Percentiles rank a stretch among this genome's conserved stretches.
These are phyloP conservation scores for Ursus arctos DNA, from an alignment of 2,113 vertebrate genomes.

Conservation along the genomic window DNA sequence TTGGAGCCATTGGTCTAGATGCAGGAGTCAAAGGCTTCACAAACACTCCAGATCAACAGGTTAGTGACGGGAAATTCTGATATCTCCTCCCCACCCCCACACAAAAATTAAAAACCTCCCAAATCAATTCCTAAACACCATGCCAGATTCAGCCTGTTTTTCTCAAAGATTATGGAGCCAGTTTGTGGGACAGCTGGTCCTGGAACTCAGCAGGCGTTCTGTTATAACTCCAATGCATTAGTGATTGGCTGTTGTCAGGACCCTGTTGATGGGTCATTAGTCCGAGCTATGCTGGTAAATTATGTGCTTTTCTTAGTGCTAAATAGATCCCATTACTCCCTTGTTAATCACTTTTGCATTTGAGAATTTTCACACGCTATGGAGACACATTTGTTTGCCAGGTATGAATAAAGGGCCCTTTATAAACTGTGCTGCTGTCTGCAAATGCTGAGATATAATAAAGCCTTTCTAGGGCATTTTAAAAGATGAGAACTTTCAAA, in stretches of 20 bases:
- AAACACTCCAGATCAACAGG: not conserved
- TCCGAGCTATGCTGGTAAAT: constrained; percentile 1
- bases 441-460: not conserved
- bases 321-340: constrained; percentile 11
- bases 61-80: not conserved
- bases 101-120: not conserved
- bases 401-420: constrained; percentile 69
- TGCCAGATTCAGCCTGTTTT: constrained; percentile 6
- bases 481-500: constrained; percentile 66
- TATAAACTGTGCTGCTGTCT: constrained; percentile 33
- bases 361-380: constrained; percentile 62
- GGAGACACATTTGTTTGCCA: constrained; percentile 64
- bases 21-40: not conserved
- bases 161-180: not conserved
- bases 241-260: not conserved
- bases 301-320: constrained; percentile 33
- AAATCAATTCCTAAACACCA: not conserved
- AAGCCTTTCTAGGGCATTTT: constrained; percentile 38
- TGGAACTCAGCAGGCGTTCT: not conserved
- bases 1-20: not conserved
- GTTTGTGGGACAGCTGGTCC: not conserved
- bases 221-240: not conserved
- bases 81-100: not conserved
- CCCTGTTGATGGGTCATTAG: not conserved
- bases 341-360: constrained; percentile 54